Evolutionary conservation across 1,140 invertebrate genomes (phyloP).

Genomic region (Drosophila dunni): DNA sequence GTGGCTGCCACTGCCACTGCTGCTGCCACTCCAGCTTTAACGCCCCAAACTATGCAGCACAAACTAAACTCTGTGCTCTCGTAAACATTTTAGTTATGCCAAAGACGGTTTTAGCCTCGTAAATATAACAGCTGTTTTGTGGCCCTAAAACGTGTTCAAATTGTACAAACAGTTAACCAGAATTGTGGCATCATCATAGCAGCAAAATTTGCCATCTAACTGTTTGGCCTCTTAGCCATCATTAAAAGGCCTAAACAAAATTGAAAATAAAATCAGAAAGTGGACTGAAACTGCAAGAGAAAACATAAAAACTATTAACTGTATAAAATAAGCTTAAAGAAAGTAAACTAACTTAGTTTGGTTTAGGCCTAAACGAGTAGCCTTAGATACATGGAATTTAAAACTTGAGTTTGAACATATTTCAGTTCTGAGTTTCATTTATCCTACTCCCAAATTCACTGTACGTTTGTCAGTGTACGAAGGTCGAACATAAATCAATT

Average conservation of each 20-base stretch:
- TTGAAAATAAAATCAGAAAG: neutral
- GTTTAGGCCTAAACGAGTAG: too few relatives aligned
- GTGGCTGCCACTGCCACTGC: neutral
- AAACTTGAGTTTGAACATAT: neutral
- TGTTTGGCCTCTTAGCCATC: neutral
- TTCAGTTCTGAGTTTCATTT: neutral
- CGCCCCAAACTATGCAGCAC: constrained; percentile 39
- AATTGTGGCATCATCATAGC: constrained; percentile 3
- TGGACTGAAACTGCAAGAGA: neutral
- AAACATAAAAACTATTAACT: neutral
- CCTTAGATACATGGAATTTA: too few relatives aligned
- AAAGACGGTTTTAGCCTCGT: constrained; percentile 7
- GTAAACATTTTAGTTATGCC: constrained; percentile 26
- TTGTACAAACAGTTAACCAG: constrained; percentile 4
- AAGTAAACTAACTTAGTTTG: too few relatives aligned
- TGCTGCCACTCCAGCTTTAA: neutral
- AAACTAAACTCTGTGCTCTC: constrained; percentile 8
- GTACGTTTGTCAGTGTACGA: neutral
- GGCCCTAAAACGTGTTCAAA: constrained; percentile 23
- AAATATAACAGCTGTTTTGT: constrained; percentile 32
- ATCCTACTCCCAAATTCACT: neutral
- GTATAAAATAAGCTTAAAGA: neutral
- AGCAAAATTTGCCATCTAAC: neutral
- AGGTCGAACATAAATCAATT: constrained; percentile 25
- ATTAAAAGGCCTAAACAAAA: constrained; percentile 7